phyloP scores from a whole-genome alignment of 35 echinoderm and acorn worm species.

The Ophiothrix spiculata region DNA sequence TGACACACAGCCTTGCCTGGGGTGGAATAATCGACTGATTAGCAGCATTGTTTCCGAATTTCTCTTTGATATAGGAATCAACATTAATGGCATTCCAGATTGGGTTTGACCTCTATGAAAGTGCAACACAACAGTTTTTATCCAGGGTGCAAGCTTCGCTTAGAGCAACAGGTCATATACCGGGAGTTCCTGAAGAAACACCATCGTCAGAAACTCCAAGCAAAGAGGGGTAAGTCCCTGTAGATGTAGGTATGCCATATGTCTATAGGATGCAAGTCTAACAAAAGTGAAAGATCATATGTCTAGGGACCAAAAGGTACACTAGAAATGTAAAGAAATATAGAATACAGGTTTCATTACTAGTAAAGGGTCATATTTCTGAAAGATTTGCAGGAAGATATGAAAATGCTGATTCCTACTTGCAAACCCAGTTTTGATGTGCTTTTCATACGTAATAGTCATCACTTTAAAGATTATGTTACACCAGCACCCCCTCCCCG shows the following conservation, averaged over 20 bases:
- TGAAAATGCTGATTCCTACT: too few species aligned
- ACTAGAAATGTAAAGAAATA: not conserved
- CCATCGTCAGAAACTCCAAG: conserved; percentile 18
- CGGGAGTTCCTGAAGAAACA: conserved; percentile 27
- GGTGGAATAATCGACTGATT: too few species aligned
- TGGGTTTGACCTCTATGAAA: conserved; percentile 94
- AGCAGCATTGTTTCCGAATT: too few species aligned
- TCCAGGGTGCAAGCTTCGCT: conserved; percentile 78
- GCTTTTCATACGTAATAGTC: too few species aligned
- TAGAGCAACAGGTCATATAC: conserved; percentile 31
- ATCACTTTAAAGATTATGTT: too few species aligned
- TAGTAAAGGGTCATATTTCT: not conserved
- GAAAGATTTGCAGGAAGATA: not conserved
- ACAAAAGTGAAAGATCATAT: not conserved
- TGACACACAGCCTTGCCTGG: too few species aligned
- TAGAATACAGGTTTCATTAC: not conserved
- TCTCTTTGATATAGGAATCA: conserved; percentile 47
- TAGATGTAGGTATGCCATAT: not conserved
- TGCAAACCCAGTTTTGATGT: too few species aligned
- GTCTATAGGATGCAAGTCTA: not conserved
- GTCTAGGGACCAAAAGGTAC: not conserved
- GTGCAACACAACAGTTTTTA: conserved; percentile 86
- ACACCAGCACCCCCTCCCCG: too few species aligned
- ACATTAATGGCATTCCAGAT: conserved; percentile 95
- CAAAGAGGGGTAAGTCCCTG: conserved; percentile 40